A percentile compares a stretch with the other conserved stretches of the same genome.
Evolutionary conservation across 2,113 vertebrate genomes (phyloP).

Genomic region (Platycercus adscitus): DNA sequence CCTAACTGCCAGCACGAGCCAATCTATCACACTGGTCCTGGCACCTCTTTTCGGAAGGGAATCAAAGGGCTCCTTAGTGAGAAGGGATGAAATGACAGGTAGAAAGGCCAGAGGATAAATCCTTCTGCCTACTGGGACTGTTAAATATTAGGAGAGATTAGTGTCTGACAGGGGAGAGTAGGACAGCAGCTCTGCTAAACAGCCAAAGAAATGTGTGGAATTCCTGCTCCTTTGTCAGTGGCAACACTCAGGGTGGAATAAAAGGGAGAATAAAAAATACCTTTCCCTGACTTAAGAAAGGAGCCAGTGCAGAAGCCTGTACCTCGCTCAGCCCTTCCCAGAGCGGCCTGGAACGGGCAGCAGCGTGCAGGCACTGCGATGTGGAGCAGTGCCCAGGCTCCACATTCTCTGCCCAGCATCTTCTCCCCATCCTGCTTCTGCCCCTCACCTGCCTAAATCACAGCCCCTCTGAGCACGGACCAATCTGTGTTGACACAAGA

Average conservation of each 20-base stretch:
- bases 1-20: constrained; percentile 61
- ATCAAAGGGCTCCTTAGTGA: constrained; percentile 75
- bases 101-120: constrained; percentile 75
- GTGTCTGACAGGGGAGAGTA: constrained; percentile 72
- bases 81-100: constrained; percentile 76
- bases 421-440: neutral
- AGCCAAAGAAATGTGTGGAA: constrained; percentile 69
- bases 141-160: constrained; percentile 78
- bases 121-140: constrained; percentile 72
- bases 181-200: constrained; percentile 69
- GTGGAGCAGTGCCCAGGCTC: neutral
- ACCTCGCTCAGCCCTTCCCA: neutral
- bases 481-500: neutral
- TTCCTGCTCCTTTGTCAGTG: constrained; percentile 67
- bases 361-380: neutral
- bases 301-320: neutral
- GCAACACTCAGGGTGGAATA: constrained; percentile 45
- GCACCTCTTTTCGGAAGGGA: constrained; percentile 72
- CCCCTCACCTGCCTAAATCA: neutral
- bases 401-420: neutral
- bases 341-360: neutral
- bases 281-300: constrained; percentile 30
- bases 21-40: constrained; percentile 71
- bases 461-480: accelerated
- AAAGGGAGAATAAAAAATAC: constrained; percentile 22